A percentile compares a stretch with the other conserved stretches of the same genome.
Conservation (phyloP, 2,797 vertebrate genomes). For the Rousettus madagascariensis region DNA sequence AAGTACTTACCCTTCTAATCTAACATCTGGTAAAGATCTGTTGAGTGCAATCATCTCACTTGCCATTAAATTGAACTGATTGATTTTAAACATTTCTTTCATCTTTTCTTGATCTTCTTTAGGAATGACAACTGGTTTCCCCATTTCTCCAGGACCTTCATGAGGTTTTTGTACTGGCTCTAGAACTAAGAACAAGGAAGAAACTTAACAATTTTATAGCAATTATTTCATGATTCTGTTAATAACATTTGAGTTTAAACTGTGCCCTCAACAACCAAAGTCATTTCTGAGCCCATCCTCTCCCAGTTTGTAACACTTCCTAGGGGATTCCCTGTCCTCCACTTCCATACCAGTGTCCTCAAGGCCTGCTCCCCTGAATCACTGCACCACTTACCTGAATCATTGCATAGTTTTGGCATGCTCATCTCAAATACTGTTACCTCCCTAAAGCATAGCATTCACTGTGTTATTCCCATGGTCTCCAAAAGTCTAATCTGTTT, state of each 20-base stretch:
- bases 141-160: slow-evolving; percentile 98
- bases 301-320: not conserved
- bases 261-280: not conserved
- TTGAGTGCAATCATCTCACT: slow-evolving; percentile 99
- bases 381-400: not conserved
- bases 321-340: not conserved
- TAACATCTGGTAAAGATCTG: slow-evolving; percentile 96
- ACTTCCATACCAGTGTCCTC: not conserved
- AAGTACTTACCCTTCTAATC: slow-evolving; percentile 95
- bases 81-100: slow-evolving; percentile 99
- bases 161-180: slow-evolving; percentile 91
- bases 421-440: not conserved
- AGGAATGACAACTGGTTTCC: slow-evolving; percentile 96
- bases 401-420: not conserved
- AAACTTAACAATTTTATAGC: slow-evolving; percentile 54
- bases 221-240: slow-evolving; percentile 15
- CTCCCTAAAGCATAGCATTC: not conserved
- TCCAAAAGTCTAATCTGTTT: not conserved
- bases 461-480: not conserved
- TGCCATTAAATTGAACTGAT: slow-evolving; percentile 99
- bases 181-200: slow-evolving; percentile 84
- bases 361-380: not conserved
- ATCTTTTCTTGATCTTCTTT: slow-evolving; percentile 99
- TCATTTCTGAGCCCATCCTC: not conserved
- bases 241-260: slow-evolving; percentile 23